Evolutionary conservation across 2,888 invertebrate species (phyloP), one percentile per base, ranked within the genome.

Genomic region (Phengaris alcon): DNA sequence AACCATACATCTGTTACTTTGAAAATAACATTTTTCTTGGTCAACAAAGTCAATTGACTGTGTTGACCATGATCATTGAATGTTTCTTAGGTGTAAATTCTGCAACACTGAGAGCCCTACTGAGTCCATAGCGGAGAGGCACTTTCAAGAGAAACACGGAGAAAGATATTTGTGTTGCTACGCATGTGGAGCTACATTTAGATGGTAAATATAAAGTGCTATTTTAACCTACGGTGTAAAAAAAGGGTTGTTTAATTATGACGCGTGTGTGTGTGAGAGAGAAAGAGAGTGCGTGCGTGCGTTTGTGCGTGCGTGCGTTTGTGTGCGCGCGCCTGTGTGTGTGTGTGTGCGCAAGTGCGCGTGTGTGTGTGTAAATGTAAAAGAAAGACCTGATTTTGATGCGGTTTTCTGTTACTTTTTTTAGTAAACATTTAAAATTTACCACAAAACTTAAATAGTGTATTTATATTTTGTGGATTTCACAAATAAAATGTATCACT

Each of bases 121-220:
- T 0, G 75, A 84, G 54, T 82, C 86, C 0, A 85, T 85, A 0
- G 87, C 87, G 0, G 77, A 79, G 0, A 84, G 90, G 0, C 93
- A 93, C 75, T 92, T 86, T 70, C 89, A 89, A 51, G 87, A 88
- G 77, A 88, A 85, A 52, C 93, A 93, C 76, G 93, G 93, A 0
- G 81, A 83, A 3, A 81, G 89, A 59, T 92, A 91, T 74, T 83
- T 91, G 0, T 81, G 83, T 7, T 93, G 93, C 74, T 90, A 81
- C 68, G 88, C 91, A 6, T 93, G 93, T 77, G 91, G 92, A 22
- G 86, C 83, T 0, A 87, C 88, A 75, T 92, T 89, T 78, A 87
- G 88, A 79, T 87, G 89, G 93, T 91, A 79, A 51, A 44, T 55
- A 57, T 6, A 68, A 9, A 12, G 64, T 46, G 64, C 13, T 80